These are phyloP conservation scores for Julus scandinavius DNA, from an alignment of 2,888 invertebrate species.

Conservation along the genomic window DNA sequence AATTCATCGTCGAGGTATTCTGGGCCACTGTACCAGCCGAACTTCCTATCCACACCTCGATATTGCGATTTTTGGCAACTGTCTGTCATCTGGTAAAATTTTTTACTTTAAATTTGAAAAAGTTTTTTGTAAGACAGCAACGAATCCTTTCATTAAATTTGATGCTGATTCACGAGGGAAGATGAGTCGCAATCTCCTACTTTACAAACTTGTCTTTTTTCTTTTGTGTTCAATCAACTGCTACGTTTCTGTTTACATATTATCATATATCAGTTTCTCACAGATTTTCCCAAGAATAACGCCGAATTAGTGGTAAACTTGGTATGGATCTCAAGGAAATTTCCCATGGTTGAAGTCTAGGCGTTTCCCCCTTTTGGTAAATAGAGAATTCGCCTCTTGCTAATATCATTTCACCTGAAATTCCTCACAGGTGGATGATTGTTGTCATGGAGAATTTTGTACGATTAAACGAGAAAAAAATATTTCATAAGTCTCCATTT, in stretches of 20 bases:
- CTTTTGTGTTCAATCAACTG: not conserved
- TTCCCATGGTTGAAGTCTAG: not conserved
- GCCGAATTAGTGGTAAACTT: not conserved
- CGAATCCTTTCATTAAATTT: not conserved
- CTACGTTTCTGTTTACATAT: not conserved
- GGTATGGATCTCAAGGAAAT: not conserved
- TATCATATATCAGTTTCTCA: not conserved
- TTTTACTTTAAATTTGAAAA: not conserved
- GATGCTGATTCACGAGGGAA: conserved; percentile 18
- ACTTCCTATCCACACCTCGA: not conserved
- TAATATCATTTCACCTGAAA: not conserved
- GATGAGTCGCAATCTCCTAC: not conserved
- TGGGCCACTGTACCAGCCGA: conserved; percentile 27
- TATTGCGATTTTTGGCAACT: not conserved
- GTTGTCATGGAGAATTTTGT: not conserved
- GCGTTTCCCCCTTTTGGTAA: not conserved
- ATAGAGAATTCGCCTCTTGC: not conserved
- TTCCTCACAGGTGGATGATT: not conserved
- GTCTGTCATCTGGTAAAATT: not conserved
- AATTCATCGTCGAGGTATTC: not conserved
- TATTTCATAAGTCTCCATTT: not conserved
- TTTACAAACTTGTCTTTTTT: not conserved
- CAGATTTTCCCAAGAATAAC: not conserved
- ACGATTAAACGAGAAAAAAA: not conserved
- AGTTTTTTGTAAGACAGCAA: not conserved